Percentiles rank a stretch among this genome's conserved stretches.
phyloP scores from a whole-genome alignment of 2,797 vertebrate species.

The Rallus crepitans region DNA sequence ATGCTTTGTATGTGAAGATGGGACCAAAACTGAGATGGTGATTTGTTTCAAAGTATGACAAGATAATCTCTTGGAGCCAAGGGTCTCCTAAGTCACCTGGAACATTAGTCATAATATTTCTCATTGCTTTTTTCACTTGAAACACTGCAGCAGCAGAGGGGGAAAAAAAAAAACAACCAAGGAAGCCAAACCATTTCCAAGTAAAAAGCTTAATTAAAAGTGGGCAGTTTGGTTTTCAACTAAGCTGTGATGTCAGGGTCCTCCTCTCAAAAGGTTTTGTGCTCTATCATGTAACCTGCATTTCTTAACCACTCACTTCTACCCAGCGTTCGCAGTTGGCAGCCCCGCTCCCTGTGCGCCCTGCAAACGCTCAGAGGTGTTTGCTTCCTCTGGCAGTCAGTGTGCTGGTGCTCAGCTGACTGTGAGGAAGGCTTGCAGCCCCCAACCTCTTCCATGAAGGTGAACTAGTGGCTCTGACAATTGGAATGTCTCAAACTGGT shows the following conservation, averaged over 20 bases:
- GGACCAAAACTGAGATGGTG: neutral
- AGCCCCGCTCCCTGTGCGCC: rapidly evolving
- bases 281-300: neutral
- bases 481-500: neutral
- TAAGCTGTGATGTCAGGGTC: neutral
- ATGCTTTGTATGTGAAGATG: neutral
- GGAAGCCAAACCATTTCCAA: neutral
- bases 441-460: neutral
- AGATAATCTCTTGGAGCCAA: neutral
- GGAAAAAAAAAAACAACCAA: neutral
- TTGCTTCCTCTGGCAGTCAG: neutral
- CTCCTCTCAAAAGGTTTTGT: neutral
- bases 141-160: neutral
- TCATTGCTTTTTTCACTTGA: neutral
- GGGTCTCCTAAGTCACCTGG: neutral
- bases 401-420: neutral
- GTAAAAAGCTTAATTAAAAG: neutral
- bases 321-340: rapidly evolving
- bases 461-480: neutral
- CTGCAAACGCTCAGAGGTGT: rapidly evolving
- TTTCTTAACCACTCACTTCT: neutral
- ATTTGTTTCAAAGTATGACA: neutral
- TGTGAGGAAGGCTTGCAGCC: neutral
- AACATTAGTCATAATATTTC: neutral
- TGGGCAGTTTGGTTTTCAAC: neutral